Conservation (phyloP, 2,888 invertebrate genomes). For the Athalia rosae region DNA sequence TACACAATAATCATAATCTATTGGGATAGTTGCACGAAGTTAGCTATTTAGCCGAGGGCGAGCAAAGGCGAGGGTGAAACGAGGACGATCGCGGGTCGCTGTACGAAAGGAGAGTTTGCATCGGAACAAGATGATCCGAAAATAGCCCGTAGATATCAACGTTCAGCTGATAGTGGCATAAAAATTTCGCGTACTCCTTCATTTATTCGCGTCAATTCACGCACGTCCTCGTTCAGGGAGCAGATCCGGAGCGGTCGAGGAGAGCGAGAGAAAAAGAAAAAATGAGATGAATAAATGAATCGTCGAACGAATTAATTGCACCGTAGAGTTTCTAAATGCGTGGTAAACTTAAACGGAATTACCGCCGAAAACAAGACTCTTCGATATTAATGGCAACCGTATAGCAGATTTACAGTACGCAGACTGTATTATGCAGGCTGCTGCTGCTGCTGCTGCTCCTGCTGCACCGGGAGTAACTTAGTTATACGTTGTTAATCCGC, state of each 20-base stretch:
- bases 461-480: conserved; percentile 23
- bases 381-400: conserved; percentile 37
- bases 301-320: neutral
- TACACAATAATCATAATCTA: conserved; percentile 73
- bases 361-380: conserved; percentile 10
- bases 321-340: neutral
- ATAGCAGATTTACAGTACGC: conserved; percentile 32
- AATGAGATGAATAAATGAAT: neutral
- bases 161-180: neutral
- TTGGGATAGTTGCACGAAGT: conserved; percentile 72
- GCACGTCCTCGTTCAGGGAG: too few species aligned
- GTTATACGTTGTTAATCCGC: conserved; percentile 40
- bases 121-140: neutral
- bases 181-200: neutral
- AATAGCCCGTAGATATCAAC: neutral
- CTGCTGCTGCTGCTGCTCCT: conserved; percentile 8
- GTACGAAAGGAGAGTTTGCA: too few species aligned
- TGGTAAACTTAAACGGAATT: neutral
- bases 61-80: conserved; percentile 53
- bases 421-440: conserved; percentile 34
- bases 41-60: conserved; percentile 72
- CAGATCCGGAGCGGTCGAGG: too few species aligned
- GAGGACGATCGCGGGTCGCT: conserved; percentile 37
- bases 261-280: neutral
- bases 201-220: too few species aligned